A percentile compares a stretch with the other conserved stretches of the same genome.
phyloP scores from a whole-genome alignment of 1,140 invertebrate genomes.

The Marisa cornuarietis region DNA sequence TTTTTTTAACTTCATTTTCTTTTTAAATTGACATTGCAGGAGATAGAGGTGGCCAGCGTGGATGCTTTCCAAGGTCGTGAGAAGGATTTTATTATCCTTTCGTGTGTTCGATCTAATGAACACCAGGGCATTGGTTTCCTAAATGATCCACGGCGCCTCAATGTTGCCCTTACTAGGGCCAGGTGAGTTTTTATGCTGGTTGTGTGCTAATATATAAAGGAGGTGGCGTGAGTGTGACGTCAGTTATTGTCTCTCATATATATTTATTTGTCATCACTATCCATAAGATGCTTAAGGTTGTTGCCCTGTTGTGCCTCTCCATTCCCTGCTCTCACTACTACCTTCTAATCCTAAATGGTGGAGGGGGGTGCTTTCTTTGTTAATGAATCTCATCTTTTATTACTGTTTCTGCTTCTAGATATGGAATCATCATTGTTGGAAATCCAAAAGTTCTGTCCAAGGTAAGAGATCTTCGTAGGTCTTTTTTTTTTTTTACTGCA shows the following conservation, averaged over 20 bases:
- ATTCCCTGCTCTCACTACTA: too few species aligned
- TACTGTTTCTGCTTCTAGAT: constrained; percentile 49
- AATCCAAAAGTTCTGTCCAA: constrained; percentile 99
- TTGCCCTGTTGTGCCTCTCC: too few species aligned
- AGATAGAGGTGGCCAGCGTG: constrained; percentile 99
- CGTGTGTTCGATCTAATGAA: constrained; percentile 89
- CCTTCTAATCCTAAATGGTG: too few species aligned
- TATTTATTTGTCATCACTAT: too few species aligned
- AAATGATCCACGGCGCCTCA: constrained; percentile 95
- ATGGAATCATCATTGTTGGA: constrained; percentile 96
- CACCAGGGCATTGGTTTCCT: constrained; percentile 93
- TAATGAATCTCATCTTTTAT: too few species aligned
- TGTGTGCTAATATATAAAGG: neutral
- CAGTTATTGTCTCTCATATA: too few species aligned
- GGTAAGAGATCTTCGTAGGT: constrained; percentile 56
- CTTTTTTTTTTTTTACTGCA: neutral
- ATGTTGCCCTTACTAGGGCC: constrained; percentile 96
- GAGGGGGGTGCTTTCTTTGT: too few species aligned
- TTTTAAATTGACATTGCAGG: constrained; percentile 63
- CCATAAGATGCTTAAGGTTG: too few species aligned
- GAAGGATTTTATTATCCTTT: constrained; percentile 96
- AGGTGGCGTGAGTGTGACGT: too few species aligned
- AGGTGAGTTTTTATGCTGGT: constrained; percentile 73
- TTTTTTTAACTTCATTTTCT: too few species aligned
- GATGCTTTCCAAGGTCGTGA: constrained; percentile 97